These are phyloP conservation scores for Gryllus bimaculatus DNA, from an alignment of 1,140 invertebrate species.

Conservation along the genomic window DNA sequence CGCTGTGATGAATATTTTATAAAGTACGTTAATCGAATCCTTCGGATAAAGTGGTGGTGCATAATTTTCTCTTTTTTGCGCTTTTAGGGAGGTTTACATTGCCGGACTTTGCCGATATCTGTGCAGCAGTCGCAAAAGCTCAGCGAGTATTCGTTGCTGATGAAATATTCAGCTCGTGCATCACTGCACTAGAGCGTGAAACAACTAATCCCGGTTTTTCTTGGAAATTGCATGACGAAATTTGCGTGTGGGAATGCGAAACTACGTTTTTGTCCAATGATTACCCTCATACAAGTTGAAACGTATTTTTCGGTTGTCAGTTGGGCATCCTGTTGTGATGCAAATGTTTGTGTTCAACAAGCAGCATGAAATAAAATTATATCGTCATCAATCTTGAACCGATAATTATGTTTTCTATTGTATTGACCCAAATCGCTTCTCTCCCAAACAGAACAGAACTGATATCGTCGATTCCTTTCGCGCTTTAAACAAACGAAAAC, in stretches of 20 bases:
- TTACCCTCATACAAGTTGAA: neutral
- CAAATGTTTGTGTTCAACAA: no score
- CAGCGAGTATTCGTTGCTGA: neutral
- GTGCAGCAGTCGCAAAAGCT: neutral
- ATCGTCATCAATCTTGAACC: no score
- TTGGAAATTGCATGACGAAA: neutral
- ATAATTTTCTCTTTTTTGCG: neutral
- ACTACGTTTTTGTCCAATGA: neutral
- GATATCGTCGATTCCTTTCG: no score
- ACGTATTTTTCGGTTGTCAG: neutral
- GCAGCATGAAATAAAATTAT: no score
- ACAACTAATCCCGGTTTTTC: neutral
- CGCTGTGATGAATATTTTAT: conserved; percentile 1
- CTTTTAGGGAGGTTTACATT: neutral
- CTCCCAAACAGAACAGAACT: no score
- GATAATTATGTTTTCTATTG: no score
- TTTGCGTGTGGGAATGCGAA: neutral
- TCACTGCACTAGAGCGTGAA: neutral
- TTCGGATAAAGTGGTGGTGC: neutral
- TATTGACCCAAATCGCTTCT: no score
- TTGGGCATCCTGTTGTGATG: no score
- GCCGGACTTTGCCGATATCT: neutral
- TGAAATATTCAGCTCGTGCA: neutral
- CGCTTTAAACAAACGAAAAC: no score
- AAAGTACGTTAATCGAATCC: neutral